Evolutionary conservation across 2,888 invertebrate genomes (phyloP).

Genomic region (Colletes collaris): DNA sequence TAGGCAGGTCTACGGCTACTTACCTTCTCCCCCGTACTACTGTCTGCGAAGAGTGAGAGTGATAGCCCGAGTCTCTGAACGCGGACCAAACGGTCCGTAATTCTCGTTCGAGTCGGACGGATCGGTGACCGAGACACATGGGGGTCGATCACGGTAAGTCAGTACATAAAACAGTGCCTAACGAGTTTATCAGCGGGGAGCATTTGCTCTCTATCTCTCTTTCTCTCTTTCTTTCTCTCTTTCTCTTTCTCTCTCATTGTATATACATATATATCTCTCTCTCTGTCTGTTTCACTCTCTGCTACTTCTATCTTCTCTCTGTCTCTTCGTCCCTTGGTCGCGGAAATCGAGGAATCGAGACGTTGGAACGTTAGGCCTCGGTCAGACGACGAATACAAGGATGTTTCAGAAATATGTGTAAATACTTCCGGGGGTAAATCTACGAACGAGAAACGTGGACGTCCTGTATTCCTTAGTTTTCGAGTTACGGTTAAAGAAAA

Average conservation of each 20-base stretch:
- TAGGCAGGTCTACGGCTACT: slow-evolving; percentile 80
- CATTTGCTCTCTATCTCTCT: slow-evolving; percentile 10
- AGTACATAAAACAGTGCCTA: slow-evolving; percentile 48
- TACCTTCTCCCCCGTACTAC: slow-evolving; percentile 57
- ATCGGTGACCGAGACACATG: slow-evolving; percentile 41
- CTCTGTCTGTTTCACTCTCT: slow-evolving; percentile 13
- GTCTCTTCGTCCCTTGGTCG: neutral
- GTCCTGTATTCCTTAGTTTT: too few relatives aligned
- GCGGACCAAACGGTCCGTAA: slow-evolving; percentile 50
- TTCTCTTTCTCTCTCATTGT: too few relatives aligned
- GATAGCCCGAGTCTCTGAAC: slow-evolving; percentile 58
- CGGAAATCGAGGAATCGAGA: too few relatives aligned
- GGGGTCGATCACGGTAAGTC: slow-evolving; percentile 64
- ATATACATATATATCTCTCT: neutral
- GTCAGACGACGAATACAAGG: too few relatives aligned
- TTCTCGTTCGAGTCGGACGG: slow-evolving; percentile 52
- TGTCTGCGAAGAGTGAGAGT: slow-evolving; percentile 67
- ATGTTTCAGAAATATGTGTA: too few relatives aligned
- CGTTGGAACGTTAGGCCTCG: too few relatives aligned
- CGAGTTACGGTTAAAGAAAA: too few relatives aligned
- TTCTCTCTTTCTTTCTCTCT: neutral
- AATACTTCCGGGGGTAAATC: too few relatives aligned
- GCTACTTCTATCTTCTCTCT: slow-evolving; percentile 14
- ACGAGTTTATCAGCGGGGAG: slow-evolving; percentile 25
- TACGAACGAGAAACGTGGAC: too few relatives aligned